Evolutionary conservation across 2,113 vertebrate species (phyloP), one percentile per base, ranked within the genome.

Genomic region (Psammodynastes pulverulentus): DNA sequence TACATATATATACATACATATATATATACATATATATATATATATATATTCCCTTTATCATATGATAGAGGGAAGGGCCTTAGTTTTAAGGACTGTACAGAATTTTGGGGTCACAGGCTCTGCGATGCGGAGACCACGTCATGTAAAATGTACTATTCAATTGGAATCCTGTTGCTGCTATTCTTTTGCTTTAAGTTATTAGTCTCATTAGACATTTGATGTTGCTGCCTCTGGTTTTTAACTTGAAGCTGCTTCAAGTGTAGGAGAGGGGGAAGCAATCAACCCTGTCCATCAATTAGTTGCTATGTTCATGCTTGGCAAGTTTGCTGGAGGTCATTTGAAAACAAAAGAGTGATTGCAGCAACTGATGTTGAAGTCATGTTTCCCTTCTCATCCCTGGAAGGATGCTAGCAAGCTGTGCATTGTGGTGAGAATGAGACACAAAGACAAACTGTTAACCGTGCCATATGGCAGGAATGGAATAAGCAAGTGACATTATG

Each of bases 261-360:
- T 91, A 84, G 88, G 26, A 34, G 21, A 56, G 45, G 29, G 26
- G 85, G 87, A 91, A 92, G 19, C 56, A 67, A 91, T 95, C 92
- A 92, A 0, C 91, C 34, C 91, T 93, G 91, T 91, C 67, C 95
- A 95, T 94, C 92, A 92, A 87, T 96, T 94, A 95, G 92, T 58
- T 94, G 91, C 92, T 87, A 0, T 29, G 5, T 93, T 97, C 94
- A 93, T 89, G 94, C 93, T 94, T 96, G 94, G 88, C 34, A 79
- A 92, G 88, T 92, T 95, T 89, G 88, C 84, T 94, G 87, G 93
- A 95, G 89, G 84, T 90, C 91, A 4, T 92, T 72, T 1, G 94
- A 94, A 96, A 94, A 95, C 7, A 95, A 95, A 39, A 88, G 0
- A 0, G 2, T 49, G 52, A 91, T 79, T 34, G 85, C 0, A 1